Evolutionary conservation across 2,888 invertebrate species (phyloP), one percentile per base, ranked within the genome.

Genomic region (Agrochola litura): DNA sequence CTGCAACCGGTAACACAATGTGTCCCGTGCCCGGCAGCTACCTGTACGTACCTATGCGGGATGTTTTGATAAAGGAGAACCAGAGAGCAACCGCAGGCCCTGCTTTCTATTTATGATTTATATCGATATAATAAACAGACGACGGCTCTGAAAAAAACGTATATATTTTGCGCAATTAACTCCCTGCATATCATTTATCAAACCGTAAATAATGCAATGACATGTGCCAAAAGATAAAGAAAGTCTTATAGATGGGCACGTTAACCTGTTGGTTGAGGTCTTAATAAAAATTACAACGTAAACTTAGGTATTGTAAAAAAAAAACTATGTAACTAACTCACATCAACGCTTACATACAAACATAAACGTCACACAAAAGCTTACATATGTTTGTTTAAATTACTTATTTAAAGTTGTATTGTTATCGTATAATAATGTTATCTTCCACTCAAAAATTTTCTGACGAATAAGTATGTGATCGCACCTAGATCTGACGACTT

Each of bases 1-100:
- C 76, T 83, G 82, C 85, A 66, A 25, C 64, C 66, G 12, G 63
- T 25, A 64, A 74, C 83, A 84, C 63, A 81, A 75, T 81, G 72
- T 76, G 82, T 54, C 69, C 65, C 72, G 75, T 81, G 75, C 75
- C 52, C 65, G 58, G 16, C 49, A 8, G 66, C 85, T 84, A 83
- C 82, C 82, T 84, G 82, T 84, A 46, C n/a, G 19, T 43, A 52
- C 37, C 30, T 61, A 25, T 49, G 41, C 58, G 52, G 56, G 30
- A 80, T 75, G 68, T 82, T 75, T 75, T 65, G 61, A 41, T 69
- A 84, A 61, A 74, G 30, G 46, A 9, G n/a, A 72, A 66, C 56
- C 68, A 68, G 25, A 60, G 19, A 46, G 60, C 69, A 73, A 67
- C 79, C 79, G 25, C 72, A 61, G 30, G 6, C n/a, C 49, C 14